Evolutionary conservation across 2,888 invertebrate genomes (phyloP).

Genomic region (Mimumesa dahlbomi): DNA sequence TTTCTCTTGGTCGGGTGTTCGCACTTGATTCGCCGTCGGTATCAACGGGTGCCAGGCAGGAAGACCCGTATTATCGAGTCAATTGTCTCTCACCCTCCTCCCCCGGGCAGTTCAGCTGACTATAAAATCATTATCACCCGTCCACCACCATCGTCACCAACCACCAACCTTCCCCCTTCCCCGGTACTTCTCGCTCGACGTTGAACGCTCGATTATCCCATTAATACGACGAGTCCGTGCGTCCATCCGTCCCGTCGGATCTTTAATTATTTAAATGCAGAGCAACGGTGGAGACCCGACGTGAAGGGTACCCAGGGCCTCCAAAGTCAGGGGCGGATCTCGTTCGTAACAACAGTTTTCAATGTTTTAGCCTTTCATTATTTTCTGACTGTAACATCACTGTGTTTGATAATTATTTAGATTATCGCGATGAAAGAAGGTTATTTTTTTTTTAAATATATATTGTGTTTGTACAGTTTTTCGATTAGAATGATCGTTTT

Average conservation of each 20-base stretch:
- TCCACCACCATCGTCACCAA: constrained; percentile 54
- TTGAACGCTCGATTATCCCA: constrained; percentile 78
- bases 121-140: constrained; percentile 79
- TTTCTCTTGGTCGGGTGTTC: constrained; percentile 65
- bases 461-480: too few relatives aligned
- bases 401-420: too few relatives aligned
- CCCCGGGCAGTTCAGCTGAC: constrained; percentile 71
- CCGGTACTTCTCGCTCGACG: constrained; percentile 60
- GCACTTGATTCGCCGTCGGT: constrained; percentile 78
- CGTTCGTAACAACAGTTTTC: background rate
- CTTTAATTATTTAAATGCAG: constrained; percentile 78
- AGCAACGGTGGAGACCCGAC: constrained; percentile 55
- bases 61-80: constrained; percentile 79
- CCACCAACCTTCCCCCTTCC: constrained; percentile 33
- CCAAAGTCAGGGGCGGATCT: constrained; percentile 59
- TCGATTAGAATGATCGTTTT: too few relatives aligned
- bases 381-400: too few relatives aligned
- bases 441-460: too few relatives aligned
- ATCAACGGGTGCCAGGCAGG: constrained; percentile 80
- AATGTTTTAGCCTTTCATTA: constrained; percentile 4
- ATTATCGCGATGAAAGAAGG: too few relatives aligned
- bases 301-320: constrained; percentile 48
- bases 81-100: constrained; percentile 78
- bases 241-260: constrained; percentile 71
- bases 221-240: constrained; percentile 76